Percentiles rank a stretch among this genome's conserved stretches.
These are phyloP conservation scores for Arnoldichthys spilopterus DNA, from an alignment of 2,797 vertebrate genomes.

Conservation along the genomic window DNA sequence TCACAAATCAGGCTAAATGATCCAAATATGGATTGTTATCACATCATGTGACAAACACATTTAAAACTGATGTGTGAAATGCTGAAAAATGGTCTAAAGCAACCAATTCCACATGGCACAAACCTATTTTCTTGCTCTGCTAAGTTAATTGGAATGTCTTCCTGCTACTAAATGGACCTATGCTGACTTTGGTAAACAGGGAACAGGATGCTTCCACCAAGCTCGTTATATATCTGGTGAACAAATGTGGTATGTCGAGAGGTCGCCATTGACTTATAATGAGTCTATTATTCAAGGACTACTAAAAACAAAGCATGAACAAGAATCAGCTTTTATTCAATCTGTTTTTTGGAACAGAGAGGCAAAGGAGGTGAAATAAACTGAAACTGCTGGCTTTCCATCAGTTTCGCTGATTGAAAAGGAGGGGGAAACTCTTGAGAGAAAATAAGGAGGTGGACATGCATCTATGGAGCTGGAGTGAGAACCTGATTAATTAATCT, in stretches of 20 bases:
- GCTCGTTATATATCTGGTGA: slow-evolving; percentile 32
- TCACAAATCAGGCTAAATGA: not conserved
- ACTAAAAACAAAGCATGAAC: not conserved
- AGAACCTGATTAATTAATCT: slow-evolving; percentile 1
- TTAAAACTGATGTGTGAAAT: not conserved
- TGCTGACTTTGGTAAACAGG: not conserved
- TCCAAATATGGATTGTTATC: not conserved
- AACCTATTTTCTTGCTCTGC: not conserved
- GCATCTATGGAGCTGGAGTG: not conserved
- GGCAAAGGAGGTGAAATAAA: not conserved
- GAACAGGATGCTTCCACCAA: not conserved
- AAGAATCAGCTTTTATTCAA: not conserved
- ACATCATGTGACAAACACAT: not conserved
- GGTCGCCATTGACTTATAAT: slow-evolving; percentile 2
- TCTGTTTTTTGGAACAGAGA: not conserved
- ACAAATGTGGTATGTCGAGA: not conserved
- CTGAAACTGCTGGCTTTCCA: not conserved
- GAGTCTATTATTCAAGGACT: not conserved
- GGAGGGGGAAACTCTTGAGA: not conserved
- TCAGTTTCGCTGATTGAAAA: not conserved
- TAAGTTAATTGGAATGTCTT: not conserved
- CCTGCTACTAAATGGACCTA: not conserved
- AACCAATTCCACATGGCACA: not conserved
- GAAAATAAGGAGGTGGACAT: not conserved
- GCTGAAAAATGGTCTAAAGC: not conserved